phyloP scores from a whole-genome alignment of 2,888 invertebrate genomes.

The Andrena minutula region DNA sequence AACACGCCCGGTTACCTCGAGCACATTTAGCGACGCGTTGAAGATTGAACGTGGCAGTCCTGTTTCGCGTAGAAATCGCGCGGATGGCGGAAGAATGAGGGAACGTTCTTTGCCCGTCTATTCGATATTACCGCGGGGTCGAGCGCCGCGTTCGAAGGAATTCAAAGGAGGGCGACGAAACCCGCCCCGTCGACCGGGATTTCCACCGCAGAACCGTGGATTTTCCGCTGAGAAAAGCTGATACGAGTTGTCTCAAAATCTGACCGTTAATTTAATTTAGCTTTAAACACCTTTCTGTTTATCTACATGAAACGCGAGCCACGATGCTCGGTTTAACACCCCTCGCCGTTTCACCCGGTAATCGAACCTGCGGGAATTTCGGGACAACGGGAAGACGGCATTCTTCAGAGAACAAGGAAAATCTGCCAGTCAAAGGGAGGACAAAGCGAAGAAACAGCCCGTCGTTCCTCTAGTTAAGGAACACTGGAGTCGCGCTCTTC shows the following conservation, averaged over 20 bases:
- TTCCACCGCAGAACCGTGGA: not conserved
- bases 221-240: slow-evolving; percentile 1
- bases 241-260: slow-evolving; percentile 14
- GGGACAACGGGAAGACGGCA: not conserved
- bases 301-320: not conserved
- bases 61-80: slow-evolving; percentile 16
- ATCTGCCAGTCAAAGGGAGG: not conserved
- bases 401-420: not conserved
- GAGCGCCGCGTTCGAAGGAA: slow-evolving; percentile 6
- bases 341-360: slow-evolving; percentile 9
- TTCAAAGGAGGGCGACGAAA: slow-evolving; percentile 30
- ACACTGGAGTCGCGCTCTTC: not conserved
- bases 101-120: not conserved
- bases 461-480: slow-evolving; percentile 7
- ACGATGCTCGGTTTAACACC: slow-evolving; percentile 8
- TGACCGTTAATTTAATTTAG: slow-evolving; percentile 35
- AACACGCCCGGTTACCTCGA: slow-evolving; percentile 11
- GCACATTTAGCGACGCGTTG: slow-evolving; percentile 14
- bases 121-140: slow-evolving; percentile 13
- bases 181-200: slow-evolving; percentile 2
- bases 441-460: not conserved
- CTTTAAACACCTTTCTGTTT: slow-evolving; percentile 6
- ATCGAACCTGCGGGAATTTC: slow-evolving; percentile 10
- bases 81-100: slow-evolving; percentile 14
- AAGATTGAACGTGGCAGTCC: slow-evolving; percentile 11